phyloP scores from a whole-genome alignment of 2,797 vertebrate genomes.

The Hafferia zeledoni region DNA sequence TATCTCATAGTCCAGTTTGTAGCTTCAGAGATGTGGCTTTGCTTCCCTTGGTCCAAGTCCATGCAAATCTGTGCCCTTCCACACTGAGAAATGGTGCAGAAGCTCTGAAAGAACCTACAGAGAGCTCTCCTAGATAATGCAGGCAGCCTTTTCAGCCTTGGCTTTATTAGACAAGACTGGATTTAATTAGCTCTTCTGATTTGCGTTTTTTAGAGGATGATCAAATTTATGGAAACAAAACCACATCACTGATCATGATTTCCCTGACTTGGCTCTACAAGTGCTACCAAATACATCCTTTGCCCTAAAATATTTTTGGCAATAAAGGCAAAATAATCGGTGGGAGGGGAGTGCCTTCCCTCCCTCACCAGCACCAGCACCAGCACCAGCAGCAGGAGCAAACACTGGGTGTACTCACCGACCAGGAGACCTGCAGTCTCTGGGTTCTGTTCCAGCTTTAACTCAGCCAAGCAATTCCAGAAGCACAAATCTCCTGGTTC shows the following conservation, averaged over 20 bases:
- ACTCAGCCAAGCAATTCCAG: not conserved
- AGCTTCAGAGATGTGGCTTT: not conserved
- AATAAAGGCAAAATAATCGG: not conserved
- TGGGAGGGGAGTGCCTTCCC: not conserved
- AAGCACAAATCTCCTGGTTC: not conserved
- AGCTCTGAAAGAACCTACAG: not conserved
- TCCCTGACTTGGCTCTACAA: not conserved
- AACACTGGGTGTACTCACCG: rapidly evolving
- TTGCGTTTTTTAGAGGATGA: rapidly evolving
- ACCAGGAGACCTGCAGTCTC: too few species aligned
- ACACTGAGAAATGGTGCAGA: not conserved
- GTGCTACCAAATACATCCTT: not conserved
- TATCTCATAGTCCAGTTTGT: slow-evolving; percentile 64
- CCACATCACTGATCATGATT: rapidly evolving
- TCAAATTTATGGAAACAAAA: not conserved
- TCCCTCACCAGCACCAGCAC: not conserved
- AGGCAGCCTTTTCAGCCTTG: not conserved
- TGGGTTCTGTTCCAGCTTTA: not conserved
- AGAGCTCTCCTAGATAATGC: not conserved
- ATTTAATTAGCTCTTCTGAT: slow-evolving; percentile 16
- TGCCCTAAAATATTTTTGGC: too few species aligned
- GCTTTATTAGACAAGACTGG: not conserved
- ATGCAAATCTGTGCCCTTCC: slow-evolving; percentile 21
- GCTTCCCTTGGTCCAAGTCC: slow-evolving; percentile 41
- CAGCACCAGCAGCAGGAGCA: not conserved